Base-by-base conservation (phyloP, 2,113 vertebrate species). In the Tetrax tetrax region DNA sequence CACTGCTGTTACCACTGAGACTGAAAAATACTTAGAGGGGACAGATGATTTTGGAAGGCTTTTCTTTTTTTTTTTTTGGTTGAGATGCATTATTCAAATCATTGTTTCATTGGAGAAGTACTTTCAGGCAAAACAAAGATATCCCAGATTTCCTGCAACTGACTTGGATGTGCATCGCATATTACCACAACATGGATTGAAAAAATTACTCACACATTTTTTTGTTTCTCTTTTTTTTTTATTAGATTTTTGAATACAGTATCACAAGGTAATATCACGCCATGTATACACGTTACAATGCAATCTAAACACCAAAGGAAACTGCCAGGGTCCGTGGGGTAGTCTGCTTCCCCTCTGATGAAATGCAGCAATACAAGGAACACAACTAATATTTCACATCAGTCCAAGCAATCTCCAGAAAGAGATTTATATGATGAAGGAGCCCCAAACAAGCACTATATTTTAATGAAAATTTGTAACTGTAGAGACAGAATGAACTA, bases 211-310 rank as follows among this genome's bases (percentile, higher is more conserved):
- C 64, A 93, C 80, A 95, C 77, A 9, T 47, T 76, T 83, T 89
- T 87, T 83, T 66, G 7, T 74, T 95, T 93, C 56, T 77, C 50
- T 63, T 65, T 92, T 63, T 65, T 92, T 92, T 97, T 95, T 96
- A 89, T 95, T 97, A 86, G 69, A 33, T 88, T 87, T 97, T 82
- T 85, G 33, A 94, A 89, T 87, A 96, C 83, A 82, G 10, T 6
- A 77, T 85, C 88, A 97, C 91, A 97, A 89, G 77, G 20, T 61
- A 83, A 25, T 15, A 92, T 4, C 93, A 84, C 37, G 4, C 38
- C 74, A 69, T 51, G 69, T 33, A 33, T 91, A 74, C 48, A 85
- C 9, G 23, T 65, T 45, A 90, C 90, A 92, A 79, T 69, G 79
- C 63, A 93, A 79, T 82, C 95, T 91, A 75, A 76, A 92, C 89